Evolutionary conservation across 2,888 invertebrate species (phyloP).

Genomic region (Cantharis flavilabris): DNA sequence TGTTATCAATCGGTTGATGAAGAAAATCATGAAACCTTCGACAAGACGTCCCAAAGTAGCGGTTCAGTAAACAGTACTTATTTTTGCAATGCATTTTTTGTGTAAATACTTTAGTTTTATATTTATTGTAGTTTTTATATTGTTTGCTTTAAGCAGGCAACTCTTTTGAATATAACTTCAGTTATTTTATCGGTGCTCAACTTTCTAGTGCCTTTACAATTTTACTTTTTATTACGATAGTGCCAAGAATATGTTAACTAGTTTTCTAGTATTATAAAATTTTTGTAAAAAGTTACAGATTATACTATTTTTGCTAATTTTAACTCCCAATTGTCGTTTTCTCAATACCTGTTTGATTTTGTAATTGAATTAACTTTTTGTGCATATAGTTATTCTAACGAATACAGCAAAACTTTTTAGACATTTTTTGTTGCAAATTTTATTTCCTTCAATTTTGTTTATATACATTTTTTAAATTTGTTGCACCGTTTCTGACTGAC

Average conservation of each 20-base stretch:
- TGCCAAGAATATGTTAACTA: not conserved
- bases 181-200: not conserved
- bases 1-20: conserved; percentile 4
- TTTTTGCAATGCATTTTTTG: not conserved
- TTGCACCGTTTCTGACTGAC: too few relatives aligned
- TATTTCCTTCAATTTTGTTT: too few relatives aligned
- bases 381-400: too few relatives aligned
- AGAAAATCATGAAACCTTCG: not conserved
- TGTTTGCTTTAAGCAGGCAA: not conserved
- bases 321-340: not conserved
- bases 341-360: not conserved
- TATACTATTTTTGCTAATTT: not conserved
- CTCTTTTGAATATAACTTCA: not conserved
- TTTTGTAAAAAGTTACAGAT: not conserved
- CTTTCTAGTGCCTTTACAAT: not conserved
- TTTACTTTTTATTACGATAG: not conserved
- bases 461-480: too few relatives aligned
- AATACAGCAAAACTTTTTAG: too few relatives aligned
- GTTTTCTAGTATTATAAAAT: not conserved
- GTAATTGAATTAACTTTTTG: too few relatives aligned
- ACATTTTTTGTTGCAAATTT: too few relatives aligned
- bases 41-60: conserved; percentile 9
- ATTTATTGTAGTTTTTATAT: not conserved
- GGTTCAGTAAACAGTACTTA: not conserved
- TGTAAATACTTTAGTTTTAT: not conserved